Evolutionary conservation across 2,113 vertebrate genomes (phyloP), one percentile per base, ranked within the genome.

Genomic region (Gambusia affinis): DNA sequence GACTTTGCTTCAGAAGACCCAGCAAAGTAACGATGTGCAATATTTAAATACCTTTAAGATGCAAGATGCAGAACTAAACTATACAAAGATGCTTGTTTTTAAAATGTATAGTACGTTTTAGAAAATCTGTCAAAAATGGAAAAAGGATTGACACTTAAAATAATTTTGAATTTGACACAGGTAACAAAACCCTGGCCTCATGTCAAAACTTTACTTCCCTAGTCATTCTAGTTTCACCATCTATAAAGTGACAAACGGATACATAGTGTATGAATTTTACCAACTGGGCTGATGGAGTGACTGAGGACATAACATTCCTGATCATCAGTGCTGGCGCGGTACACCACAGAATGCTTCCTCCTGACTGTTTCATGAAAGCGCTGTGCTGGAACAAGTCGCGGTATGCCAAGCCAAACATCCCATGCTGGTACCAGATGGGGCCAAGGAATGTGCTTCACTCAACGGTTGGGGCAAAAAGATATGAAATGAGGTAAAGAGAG

Each of bases 371-470:
- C 87, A 90, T 90, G 84, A 90, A 89, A 90, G 91, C 70, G 60
- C 82, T 85, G 85, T 77, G 66, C 77, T 92, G 88, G 87, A 89
- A 92, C 91, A 90, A 85, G 80, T 79, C 78, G 75, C 82, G 85
- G 76, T 87, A 79, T 86, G 91, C 91, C 89, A 93, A 94, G 77
- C 72, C 87, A 94, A 93, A 94, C 89, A 93, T 87, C 85, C 88
- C 88, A 87, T 87, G 90, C 89, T 84, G 85, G 91, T 94, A 93
- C 89, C 92, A 94, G 91, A 95, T 94, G 91, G 92, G 86, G 80
- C 87, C 80, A 87, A 92, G 88, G 91, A 94, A 95, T 89, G 90
- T 85, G 83, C 85, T 85, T 83, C 88, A 61, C 87, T 89, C 85
- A 81, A 83, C 84, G 78, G 85, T 78, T 78, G 85, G 86, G 80